phyloP scores from a whole-genome alignment of 2,888 invertebrate species.

The Ophraella communa region DNA sequence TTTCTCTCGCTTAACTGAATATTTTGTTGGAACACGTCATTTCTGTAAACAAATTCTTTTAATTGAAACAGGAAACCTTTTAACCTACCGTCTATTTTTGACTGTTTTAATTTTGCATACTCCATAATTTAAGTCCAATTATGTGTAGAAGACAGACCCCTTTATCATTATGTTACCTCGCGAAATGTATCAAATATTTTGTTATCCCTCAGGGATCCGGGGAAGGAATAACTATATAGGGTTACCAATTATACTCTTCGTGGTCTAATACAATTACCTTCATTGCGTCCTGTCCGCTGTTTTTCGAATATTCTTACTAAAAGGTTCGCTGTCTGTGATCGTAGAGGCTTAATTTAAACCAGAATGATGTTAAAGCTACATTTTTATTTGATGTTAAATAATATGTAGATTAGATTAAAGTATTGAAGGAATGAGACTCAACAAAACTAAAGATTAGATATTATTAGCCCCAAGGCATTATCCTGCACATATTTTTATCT shows the following conservation, averaged over 20 bases:
- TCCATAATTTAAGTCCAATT: not conserved
- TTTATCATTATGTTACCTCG: conserved; percentile 5
- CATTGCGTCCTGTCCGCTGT: conserved; percentile 45
- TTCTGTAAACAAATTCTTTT: not conserved
- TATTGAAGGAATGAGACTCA: too few species aligned
- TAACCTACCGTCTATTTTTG: not conserved
- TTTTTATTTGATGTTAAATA: too few species aligned
- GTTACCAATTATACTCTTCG: conserved; percentile 52
- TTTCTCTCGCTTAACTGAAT: not conserved
- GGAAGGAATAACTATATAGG: conserved; percentile 43
- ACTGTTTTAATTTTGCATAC: not conserved
- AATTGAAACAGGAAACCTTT: not conserved
- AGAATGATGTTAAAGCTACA: too few species aligned
- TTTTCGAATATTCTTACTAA: conserved; percentile 37
- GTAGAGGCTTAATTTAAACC: conserved; percentile 4
- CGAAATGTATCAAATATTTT: conserved; percentile 41
- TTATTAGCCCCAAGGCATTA: too few species aligned
- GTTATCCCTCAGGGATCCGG: conserved; percentile 35
- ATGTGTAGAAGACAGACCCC: not conserved
- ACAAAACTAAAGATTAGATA: too few species aligned
- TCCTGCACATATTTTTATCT: too few species aligned
- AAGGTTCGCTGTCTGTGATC: conserved; percentile 15
- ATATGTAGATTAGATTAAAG: too few species aligned
- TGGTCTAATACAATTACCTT: conserved; percentile 50
- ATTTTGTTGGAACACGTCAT: too few species aligned